phyloP scores from a whole-genome alignment of 1,140 invertebrate genomes.

The Andrena cerasifolii region DNA sequence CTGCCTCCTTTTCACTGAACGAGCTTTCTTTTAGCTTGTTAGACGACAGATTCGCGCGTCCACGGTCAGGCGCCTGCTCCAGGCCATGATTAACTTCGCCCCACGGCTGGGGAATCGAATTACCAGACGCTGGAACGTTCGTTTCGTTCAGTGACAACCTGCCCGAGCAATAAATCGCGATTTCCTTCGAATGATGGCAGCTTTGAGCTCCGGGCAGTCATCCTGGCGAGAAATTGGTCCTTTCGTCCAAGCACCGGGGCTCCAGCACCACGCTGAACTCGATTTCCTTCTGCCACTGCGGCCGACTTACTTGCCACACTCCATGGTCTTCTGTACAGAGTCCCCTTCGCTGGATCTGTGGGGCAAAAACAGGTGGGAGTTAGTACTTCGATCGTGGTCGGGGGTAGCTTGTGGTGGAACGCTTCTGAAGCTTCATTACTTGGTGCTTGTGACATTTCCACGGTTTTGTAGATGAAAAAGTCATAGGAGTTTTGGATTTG shows the following conservation, averaged over 20 bases:
- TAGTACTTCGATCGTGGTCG: background rate
- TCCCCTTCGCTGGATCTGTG: background rate
- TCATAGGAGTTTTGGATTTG: too few species aligned
- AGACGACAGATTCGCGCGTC: background rate
- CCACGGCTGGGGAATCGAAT: slow-evolving; percentile 7
- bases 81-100: slow-evolving; percentile 39
- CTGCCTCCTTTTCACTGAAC: slow-evolving; percentile 3
- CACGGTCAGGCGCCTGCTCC: background rate
- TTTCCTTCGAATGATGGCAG: background rate
- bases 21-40: slow-evolving; percentile 25
- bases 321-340: background rate
- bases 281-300: background rate
- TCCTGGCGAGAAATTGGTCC: slow-evolving; percentile 17
- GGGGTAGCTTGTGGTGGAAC: background rate
- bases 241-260: background rate
- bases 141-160: background rate
- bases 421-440: background rate
- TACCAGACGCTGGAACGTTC: background rate
- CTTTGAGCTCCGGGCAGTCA: background rate
- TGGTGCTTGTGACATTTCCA: background rate
- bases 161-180: background rate
- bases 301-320: background rate
- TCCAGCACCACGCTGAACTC: background rate
- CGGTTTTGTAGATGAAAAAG: too few species aligned
- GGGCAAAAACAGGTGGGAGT: background rate